phyloP scores from a whole-genome alignment of 2,888 invertebrate genomes.

The Agriopis leucophaearia region DNA sequence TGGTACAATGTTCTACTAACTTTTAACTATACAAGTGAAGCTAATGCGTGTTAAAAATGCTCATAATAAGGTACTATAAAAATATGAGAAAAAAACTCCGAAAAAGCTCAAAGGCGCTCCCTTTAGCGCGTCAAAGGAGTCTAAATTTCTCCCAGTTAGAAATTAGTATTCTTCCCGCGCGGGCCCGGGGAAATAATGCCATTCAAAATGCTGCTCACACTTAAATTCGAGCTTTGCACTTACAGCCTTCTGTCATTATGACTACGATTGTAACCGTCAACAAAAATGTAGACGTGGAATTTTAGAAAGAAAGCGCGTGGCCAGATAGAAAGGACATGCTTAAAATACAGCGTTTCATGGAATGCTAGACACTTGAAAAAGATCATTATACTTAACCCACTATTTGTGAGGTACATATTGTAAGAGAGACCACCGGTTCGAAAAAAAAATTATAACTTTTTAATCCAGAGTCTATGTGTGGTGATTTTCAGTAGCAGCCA shows the following conservation, averaged over 20 bases:
- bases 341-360: no score
- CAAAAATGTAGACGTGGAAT: slow-evolving; percentile 17
- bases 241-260: slow-evolving; percentile 42
- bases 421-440: no score
- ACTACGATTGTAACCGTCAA: slow-evolving; percentile 29
- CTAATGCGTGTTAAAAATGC: background rate
- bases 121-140: slow-evolving; percentile 22
- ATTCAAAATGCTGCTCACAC: slow-evolving; percentile 51
- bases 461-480: no score
- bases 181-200: slow-evolving; percentile 42
- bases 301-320: background rate
- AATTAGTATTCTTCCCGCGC: slow-evolving; percentile 49
- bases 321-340: background rate
- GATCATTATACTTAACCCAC: no score
- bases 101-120: slow-evolving; percentile 19
- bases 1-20: no score
- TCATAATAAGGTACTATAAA: background rate
- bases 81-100: background rate
- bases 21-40: no score
- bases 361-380: no score
- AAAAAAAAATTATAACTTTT: no score
- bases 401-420: no score
- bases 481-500: no score
- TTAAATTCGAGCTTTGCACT: slow-evolving; percentile 48
- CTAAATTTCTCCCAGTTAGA: slow-evolving; percentile 19